Evolutionary conservation across 2,113 vertebrate genomes (phyloP).

Genomic region (Tetraodon nigroviridis): DNA sequence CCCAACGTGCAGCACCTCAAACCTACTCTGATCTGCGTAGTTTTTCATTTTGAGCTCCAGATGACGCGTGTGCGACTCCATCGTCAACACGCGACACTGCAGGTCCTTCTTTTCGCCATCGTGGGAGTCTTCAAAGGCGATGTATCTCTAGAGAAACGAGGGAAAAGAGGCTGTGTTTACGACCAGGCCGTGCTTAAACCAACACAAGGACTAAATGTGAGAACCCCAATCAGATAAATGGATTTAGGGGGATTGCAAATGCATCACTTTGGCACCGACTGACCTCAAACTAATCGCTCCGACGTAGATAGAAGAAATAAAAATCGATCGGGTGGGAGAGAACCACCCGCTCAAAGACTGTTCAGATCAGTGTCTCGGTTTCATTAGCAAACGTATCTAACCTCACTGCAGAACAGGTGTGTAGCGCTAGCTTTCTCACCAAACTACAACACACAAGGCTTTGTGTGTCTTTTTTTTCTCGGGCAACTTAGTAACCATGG

Average conservation of each 20-base stretch:
- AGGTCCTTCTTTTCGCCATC: constrained; percentile 98
- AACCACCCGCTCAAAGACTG: background rate
- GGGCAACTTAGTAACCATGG: background rate
- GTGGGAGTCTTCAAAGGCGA: constrained; percentile 92
- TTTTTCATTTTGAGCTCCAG: constrained; percentile 93
- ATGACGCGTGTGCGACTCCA: constrained; percentile 91
- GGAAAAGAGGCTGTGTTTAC: background rate
- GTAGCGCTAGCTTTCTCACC: constrained; percentile 9
- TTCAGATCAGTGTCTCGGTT: constrained; percentile 12
- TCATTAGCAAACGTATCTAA: constrained; percentile 33
- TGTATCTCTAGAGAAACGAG: constrained; percentile 84
- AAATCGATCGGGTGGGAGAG: background rate
- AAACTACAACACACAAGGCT: constrained; percentile 1
- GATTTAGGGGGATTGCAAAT: constrained; percentile 1
- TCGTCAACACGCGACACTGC: constrained; percentile 79
- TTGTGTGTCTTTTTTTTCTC: background rate
- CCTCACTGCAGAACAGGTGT: constrained; percentile 26
- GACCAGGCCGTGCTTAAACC: background rate
- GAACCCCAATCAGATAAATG: too few species aligned
- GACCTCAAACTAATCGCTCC: background rate
- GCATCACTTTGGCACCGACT: background rate
- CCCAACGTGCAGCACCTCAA: background rate
- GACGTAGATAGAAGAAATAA: constrained; percentile 1
- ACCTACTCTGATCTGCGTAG: constrained; percentile 96
- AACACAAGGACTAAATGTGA: background rate